Base-by-base conservation (phyloP, 2,113 vertebrate species). In the Struthio camelus region DNA sequence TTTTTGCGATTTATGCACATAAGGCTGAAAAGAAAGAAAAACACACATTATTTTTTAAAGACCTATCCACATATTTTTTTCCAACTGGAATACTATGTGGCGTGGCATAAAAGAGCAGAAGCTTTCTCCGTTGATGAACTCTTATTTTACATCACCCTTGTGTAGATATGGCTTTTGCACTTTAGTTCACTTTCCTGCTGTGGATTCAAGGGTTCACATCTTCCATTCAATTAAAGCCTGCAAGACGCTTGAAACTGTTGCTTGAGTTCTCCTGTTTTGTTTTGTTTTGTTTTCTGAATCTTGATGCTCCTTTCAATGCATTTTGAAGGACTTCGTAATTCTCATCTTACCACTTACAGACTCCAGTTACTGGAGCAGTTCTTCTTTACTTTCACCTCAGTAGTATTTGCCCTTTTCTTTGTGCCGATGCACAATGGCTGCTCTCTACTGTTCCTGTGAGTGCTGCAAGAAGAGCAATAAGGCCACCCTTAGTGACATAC, bases 341-440 rank as follows among this genome's bases (percentile, higher is more conserved):
- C 25, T 75, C 8, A 66, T 76, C 51, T 83, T 38, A 36, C 22
- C 25, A 0, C 53, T 54, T 53, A 72, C 0, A 0, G 36, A 27
- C 20, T 34, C n/a, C 17, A 38, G 25, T 36, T 51, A 62, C 36
- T 67, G 40, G 17, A 73, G 32, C 24, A 73, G 48, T 4, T 73
- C 90, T 90, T 36, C 54, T 40, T 91, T 25, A 40, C 54, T 80
- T 80, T 59, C 23, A 54, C 8, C 10, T 73, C 14, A 46, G 34
- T 36, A 77, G 48, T 27, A 51, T 38, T 67, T 89, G 18, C 11
- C 36, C 7, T 53, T 77, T 72, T 24, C 25, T 69, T 59, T 44
- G 22, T 58, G 69, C 27, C 18, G 61, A 5, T 3, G 3, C 11
- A 17, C 44, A 69, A 73, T 46, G 7, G 4, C 30, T 50, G 23